phyloP scores from a whole-genome alignment of 2,113 vertebrate species.

The Tyrannus savana region DNA sequence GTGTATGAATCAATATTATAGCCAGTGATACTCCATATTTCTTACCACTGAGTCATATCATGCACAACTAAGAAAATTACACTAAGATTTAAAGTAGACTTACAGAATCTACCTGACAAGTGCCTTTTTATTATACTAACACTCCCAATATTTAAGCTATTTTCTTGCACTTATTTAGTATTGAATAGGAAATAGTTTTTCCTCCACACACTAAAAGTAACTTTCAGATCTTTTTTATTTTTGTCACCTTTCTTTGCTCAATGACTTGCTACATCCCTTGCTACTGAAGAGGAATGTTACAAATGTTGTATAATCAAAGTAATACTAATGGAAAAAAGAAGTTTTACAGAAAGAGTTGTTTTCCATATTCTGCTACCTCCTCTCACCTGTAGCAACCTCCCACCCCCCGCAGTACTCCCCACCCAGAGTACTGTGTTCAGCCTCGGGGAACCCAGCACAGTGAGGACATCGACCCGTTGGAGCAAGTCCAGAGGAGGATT shows the following conservation, averaged over 20 bases:
- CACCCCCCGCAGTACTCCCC: background rate
- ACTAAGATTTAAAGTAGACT: background rate
- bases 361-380: background rate
- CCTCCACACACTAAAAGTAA: background rate
- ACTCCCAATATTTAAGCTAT: background rate
- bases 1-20: background rate
- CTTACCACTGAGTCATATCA: background rate
- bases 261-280: background rate
- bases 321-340: background rate
- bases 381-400: background rate
- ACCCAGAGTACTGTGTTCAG: background rate
- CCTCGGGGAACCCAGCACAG: background rate
- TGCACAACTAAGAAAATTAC: background rate
- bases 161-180: background rate
- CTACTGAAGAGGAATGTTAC: background rate
- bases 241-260: background rate
- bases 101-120: background rate
- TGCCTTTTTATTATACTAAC: background rate
- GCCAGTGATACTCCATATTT: background rate
- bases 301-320: slow-evolving; percentile 2
- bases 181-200: background rate
- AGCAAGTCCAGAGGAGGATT: background rate
- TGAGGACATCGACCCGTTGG: background rate
- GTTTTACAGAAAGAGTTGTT: background rate
- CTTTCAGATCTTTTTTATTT: background rate